Percentiles rank a stretch among this genome's conserved stretches.
These are phyloP conservation scores for Columba janthina DNA, from an alignment of 2,113 vertebrate species.

Conservation along the genomic window DNA sequence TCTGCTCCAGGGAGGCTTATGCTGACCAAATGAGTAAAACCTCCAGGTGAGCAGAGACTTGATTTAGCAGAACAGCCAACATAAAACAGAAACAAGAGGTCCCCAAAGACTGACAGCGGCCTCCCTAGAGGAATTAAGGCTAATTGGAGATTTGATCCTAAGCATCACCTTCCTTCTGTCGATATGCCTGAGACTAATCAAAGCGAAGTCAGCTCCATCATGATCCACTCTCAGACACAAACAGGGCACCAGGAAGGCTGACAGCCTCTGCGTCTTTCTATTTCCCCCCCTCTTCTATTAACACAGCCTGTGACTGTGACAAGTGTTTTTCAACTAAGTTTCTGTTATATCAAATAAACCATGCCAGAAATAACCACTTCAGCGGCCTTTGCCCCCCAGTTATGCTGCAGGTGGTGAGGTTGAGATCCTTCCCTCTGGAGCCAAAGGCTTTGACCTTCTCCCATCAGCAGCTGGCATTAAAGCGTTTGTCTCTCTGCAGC, in stretches of 20 bases:
- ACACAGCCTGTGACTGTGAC: not conserved
- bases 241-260: rapidly evolving
- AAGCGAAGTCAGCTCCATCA: not conserved
- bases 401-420: not conserved
- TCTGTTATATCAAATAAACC: not conserved
- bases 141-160: not conserved
- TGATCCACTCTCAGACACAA: not conserved
- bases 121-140: not conserved
- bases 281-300: not conserved
- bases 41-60: not conserved
- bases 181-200: not conserved
- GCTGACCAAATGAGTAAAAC: not conserved
- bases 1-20: not conserved
- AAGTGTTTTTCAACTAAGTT: not conserved
- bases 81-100: not conserved
- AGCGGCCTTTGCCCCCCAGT: not conserved
- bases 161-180: not conserved
- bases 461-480: not conserved
- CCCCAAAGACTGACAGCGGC: not conserved
- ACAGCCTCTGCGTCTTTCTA: not conserved
- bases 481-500: not conserved
- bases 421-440: not conserved
- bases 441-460: not conserved
- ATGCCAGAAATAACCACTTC: not conserved
- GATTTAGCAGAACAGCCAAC: not conserved